These are phyloP conservation scores for Silurus aristotelis DNA, from an alignment of 2,797 vertebrate species.

Conservation along the genomic window DNA sequence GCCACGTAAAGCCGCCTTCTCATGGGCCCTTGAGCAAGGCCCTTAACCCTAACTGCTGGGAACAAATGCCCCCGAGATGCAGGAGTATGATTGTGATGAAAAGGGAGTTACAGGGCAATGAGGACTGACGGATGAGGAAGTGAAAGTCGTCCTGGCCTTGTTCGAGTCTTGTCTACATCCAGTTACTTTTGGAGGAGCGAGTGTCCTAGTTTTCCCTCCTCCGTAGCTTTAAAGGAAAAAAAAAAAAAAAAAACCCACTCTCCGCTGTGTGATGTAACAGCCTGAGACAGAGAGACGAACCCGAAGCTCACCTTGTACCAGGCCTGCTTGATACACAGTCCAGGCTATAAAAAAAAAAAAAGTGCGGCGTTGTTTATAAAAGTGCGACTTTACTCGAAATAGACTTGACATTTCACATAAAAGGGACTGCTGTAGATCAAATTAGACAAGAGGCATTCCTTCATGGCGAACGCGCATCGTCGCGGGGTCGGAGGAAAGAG, in stretches of 20 bases:
- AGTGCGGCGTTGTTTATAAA: slow-evolving; percentile 22
- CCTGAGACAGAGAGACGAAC: slow-evolving; percentile 18
- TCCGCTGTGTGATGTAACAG: slow-evolving; percentile 33
- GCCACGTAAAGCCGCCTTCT: no score
- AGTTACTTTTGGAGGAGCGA: slow-evolving; percentile 15
- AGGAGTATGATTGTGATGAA: no score
- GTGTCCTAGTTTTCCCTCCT: slow-evolving; percentile 39
- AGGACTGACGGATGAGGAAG: not conserved
- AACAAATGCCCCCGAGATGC: no score
- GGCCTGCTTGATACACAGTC: not conserved
- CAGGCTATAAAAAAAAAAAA: slow-evolving; percentile 1
- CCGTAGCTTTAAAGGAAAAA: not conserved
- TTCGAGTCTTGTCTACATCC: not conserved
- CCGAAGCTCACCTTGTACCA: slow-evolving; percentile 26
- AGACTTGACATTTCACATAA: slow-evolving; percentile 48
- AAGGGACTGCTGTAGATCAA: slow-evolving; percentile 31
- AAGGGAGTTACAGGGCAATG: not conserved
- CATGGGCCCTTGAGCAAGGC: no score
- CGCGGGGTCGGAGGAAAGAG: not conserved
- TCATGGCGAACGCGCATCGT: not conserved
- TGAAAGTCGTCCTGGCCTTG: slow-evolving; percentile 20
- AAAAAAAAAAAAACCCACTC: not conserved
- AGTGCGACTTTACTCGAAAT: slow-evolving; percentile 30
- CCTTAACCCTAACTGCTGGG: no score
- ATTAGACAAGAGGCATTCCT: slow-evolving; percentile 35